These are phyloP conservation scores for Sepiola atlantica DNA, from an alignment of 2,888 invertebrate genomes.

Conservation along the genomic window DNA sequence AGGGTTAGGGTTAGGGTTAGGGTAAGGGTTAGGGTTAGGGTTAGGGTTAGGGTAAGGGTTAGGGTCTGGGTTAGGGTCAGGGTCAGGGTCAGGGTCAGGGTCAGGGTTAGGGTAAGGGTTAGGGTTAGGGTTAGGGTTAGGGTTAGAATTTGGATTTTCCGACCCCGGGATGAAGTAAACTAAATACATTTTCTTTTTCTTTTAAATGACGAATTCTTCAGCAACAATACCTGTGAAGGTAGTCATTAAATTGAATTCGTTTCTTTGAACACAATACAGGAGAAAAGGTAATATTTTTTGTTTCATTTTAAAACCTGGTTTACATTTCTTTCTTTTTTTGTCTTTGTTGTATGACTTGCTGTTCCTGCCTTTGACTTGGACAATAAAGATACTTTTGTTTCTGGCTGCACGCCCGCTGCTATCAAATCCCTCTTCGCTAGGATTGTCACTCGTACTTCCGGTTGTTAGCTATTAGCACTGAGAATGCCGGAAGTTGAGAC, in stretches of 20 bases:
- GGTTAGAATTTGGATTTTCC: no score
- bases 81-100: no score
- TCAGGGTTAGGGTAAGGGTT: no score
- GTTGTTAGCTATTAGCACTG: neutral
- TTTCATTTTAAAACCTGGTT: neutral
- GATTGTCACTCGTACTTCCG: neutral
- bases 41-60: no score
- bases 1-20: no score
- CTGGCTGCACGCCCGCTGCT: constrained; percentile 32
- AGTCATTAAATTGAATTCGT: neutral
- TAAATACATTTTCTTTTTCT: no score
- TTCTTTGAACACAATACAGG: neutral
- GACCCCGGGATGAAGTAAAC: no score
- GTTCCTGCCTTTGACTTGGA: constrained; percentile 32
- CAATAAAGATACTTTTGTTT: neutral
- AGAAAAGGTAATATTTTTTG: neutral
- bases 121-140: no score
- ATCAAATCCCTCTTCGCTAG: neutral
- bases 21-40: no score
- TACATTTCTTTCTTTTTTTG: neutral
- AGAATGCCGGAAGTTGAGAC: neutral
- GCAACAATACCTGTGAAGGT: neutral
- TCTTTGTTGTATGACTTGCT: neutral
- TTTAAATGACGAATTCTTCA: neutral
- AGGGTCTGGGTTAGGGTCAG: no score